Evolutionary conservation across 2,113 vertebrate species (phyloP).

Genomic region (Hoplias malabaricus): DNA sequence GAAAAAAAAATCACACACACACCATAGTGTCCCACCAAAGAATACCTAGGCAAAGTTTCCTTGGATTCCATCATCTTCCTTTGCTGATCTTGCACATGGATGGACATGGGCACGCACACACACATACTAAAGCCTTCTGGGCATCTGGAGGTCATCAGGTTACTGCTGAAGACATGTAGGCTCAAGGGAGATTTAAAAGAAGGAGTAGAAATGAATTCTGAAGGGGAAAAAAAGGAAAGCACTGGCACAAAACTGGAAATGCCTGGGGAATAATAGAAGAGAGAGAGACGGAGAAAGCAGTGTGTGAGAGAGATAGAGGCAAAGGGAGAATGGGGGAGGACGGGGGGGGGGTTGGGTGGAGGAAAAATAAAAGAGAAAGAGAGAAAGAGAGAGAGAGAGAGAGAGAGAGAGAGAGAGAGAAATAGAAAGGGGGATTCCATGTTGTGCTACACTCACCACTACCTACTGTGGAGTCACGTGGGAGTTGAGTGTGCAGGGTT

Average conservation of each 20-base stretch:
- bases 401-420: not conserved
- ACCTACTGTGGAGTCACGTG: not conserved
- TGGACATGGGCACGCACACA: not conserved
- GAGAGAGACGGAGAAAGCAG: not conserved
- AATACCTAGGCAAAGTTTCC: not conserved
- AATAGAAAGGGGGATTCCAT: slow-evolving; percentile 2
- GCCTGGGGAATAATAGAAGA: not conserved
- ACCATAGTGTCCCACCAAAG: not conserved
- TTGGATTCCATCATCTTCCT: not conserved
- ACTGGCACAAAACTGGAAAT: not conserved
- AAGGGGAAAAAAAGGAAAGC: not conserved
- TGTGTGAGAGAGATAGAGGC: not conserved
- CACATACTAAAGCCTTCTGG: not conserved
- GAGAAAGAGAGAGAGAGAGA: not conserved
- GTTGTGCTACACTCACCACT: not conserved
- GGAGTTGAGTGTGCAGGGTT: not conserved
- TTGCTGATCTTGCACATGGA: not conserved
- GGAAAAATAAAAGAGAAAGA: not conserved
- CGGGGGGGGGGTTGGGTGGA: not conserved
- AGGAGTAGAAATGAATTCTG: not conserved
- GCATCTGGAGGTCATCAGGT: not conserved
- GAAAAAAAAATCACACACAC: not conserved
- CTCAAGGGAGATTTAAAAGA: not conserved
- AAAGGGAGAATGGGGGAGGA: not conserved
- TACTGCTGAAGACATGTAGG: not conserved